phyloP scores from a whole-genome alignment of 2,888 invertebrate species.

The Chloroclystis v-ata region DNA sequence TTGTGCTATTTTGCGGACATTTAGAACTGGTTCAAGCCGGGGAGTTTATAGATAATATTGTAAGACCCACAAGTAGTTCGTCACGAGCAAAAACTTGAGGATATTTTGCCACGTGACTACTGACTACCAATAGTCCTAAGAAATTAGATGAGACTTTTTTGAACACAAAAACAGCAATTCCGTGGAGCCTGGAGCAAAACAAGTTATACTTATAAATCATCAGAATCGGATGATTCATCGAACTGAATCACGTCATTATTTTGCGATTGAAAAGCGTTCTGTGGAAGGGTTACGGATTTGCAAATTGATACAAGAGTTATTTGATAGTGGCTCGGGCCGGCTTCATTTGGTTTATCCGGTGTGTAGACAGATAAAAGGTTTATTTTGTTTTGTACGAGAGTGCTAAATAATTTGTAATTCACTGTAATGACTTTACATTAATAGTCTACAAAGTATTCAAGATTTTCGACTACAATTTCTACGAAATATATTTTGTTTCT shows the following conservation, averaged over 20 bases:
- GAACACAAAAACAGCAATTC: constrained; percentile 28
- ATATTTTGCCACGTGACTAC: too few relatives aligned
- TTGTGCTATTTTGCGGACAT: constrained; percentile 36
- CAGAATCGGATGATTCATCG: constrained; percentile 59
- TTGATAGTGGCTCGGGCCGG: constrained; percentile 46
- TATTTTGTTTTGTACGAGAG: constrained; percentile 21
- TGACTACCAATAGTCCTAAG: not conserved
- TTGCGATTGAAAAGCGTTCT: constrained; percentile 47
- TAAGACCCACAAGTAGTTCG: constrained; percentile 24
- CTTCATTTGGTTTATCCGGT: constrained; percentile 58
- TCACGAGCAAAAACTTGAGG: constrained; percentile 7
- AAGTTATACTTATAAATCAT: constrained; percentile 24
- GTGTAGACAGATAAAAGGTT: constrained; percentile 35
- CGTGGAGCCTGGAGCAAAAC: constrained; percentile 28
- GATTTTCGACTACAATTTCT: too few relatives aligned
- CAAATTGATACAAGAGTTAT: constrained; percentile 53
- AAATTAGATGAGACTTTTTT: constrained; percentile 17
- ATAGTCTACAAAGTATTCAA: too few relatives aligned
- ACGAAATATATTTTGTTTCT: too few relatives aligned
- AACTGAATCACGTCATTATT: constrained; percentile 49
- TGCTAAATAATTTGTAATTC: too few relatives aligned
- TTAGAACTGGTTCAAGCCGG: constrained; percentile 40
- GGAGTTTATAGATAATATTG: constrained; percentile 45
- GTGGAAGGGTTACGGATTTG: constrained; percentile 52
- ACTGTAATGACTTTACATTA: too few relatives aligned